Evolutionary conservation across 2,797 vertebrate genomes (phyloP).

Genomic region (Avahi laniger): DNA sequence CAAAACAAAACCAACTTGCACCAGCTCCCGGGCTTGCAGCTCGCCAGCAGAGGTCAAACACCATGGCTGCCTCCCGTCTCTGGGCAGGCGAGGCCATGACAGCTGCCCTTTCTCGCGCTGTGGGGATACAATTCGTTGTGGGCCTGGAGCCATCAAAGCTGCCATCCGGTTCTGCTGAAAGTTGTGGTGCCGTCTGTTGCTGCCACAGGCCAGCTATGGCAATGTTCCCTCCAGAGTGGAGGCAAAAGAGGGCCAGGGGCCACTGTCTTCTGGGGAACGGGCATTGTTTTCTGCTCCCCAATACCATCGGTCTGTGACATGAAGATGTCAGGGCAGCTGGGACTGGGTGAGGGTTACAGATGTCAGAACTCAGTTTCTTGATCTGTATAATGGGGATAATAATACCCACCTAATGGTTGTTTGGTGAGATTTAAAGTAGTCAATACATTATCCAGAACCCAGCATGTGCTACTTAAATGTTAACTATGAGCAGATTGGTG

Average conservation of each 20-base stretch:
- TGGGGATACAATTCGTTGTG: background rate
- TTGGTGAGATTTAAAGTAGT: background rate
- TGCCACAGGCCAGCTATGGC: background rate
- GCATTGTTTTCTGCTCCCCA: background rate
- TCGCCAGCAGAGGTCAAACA: background rate
- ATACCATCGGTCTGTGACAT: background rate
- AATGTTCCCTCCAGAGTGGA: background rate
- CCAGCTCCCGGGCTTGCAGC: background rate
- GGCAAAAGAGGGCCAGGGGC: background rate
- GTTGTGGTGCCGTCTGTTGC: background rate
- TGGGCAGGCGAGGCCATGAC: background rate
- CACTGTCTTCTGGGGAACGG: background rate
- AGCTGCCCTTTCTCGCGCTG: background rate
- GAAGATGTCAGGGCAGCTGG: background rate
- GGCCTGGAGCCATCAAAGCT: background rate
- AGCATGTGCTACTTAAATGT: accelerated
- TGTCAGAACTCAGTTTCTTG: background rate
- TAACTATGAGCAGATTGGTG: accelerated
- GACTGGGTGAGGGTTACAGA: background rate
- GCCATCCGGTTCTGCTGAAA: background rate
- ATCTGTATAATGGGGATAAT: background rate
- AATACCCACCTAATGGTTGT: background rate
- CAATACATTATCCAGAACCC: background rate
- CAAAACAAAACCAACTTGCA: background rate
- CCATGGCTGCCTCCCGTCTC: background rate